These are phyloP conservation scores for Eilema griseolum DNA, from an alignment of 2,888 invertebrate species.

Conservation along the genomic window DNA sequence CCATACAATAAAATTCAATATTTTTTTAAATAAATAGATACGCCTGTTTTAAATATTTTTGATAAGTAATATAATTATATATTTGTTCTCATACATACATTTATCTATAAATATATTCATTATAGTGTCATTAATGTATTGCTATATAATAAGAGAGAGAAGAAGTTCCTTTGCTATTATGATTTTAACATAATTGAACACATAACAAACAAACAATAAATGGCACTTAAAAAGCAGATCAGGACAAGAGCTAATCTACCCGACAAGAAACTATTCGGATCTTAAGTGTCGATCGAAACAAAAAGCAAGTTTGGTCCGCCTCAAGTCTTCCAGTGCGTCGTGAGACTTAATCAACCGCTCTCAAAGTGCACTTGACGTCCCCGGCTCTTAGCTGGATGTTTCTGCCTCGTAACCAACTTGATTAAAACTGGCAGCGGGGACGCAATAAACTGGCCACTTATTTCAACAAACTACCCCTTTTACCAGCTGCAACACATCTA, in stretches of 20 bases:
- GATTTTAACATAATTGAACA: no score
- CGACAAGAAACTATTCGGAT: slow-evolving; percentile 25
- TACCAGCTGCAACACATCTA: slow-evolving; percentile 59
- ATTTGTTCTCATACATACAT: no score
- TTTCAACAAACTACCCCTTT: slow-evolving; percentile 69
- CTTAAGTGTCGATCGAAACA: slow-evolving; percentile 39
- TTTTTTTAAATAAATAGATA: no score
- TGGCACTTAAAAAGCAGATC: not conserved
- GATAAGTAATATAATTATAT: no score
- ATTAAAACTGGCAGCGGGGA: slow-evolving; percentile 72
- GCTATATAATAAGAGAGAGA: no score
- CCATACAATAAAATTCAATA: no score
- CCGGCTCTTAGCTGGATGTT: slow-evolving; percentile 60
- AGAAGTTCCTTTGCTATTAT: no score
- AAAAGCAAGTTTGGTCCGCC: slow-evolving; percentile 42
- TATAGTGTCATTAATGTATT: no score
- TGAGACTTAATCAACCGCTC: slow-evolving; percentile 70
- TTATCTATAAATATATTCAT: no score
- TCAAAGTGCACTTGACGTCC: slow-evolving; percentile 69
- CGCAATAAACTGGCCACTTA: slow-evolving; percentile 66
- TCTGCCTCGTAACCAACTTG: slow-evolving; percentile 67
- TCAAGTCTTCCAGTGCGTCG: slow-evolving; percentile 39
- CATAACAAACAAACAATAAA: no score
- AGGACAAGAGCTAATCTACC: not conserved
- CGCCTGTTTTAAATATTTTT: no score